Conservation (phyloP, 2,888 invertebrate species). For the Sepioteuthis lessoniana region DNA sequence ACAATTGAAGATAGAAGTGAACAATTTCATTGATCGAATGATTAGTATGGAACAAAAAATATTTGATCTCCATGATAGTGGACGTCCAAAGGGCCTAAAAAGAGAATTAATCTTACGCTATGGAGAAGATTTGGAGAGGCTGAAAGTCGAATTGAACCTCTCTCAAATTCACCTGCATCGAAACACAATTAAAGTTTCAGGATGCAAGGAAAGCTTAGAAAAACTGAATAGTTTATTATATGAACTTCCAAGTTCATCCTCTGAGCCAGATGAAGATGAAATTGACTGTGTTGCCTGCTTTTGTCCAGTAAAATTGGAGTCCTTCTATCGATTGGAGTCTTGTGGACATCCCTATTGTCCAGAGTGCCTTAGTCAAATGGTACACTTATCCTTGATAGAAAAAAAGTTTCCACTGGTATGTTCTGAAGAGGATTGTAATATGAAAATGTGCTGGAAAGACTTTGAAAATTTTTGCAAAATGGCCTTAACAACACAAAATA, state of each 20-base stretch:
- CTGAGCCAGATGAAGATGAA: not conserved
- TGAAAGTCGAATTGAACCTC: slow-evolving; percentile 57
- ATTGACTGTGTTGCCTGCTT: slow-evolving; percentile 68
- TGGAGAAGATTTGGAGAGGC: slow-evolving; percentile 55
- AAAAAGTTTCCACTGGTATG: slow-evolving; percentile 65
- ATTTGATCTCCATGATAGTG: slow-evolving; percentile 54
- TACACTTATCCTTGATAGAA: slow-evolving; percentile 56
- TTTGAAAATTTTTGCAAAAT: slow-evolving; percentile 53
- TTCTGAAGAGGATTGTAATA: slow-evolving; percentile 60
- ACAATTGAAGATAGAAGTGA: slow-evolving; percentile 52
- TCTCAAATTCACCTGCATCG: slow-evolving; percentile 54
- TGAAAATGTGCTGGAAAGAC: slow-evolving; percentile 60
- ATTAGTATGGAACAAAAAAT: slow-evolving; percentile 39
- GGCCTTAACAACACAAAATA: slow-evolving; percentile 52
- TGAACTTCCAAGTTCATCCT: not conserved
- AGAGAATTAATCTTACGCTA: slow-evolving; percentile 60
- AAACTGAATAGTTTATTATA: slow-evolving; percentile 53
- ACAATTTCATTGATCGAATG: slow-evolving; percentile 51
- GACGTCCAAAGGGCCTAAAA: slow-evolving; percentile 62
- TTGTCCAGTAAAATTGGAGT: slow-evolving; percentile 59
- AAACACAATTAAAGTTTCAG: slow-evolving; percentile 51
- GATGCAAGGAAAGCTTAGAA: slow-evolving; percentile 53
- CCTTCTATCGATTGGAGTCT: slow-evolving; percentile 64
- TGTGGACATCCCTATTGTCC: slow-evolving; percentile 71
- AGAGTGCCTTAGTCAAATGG: slow-evolving; percentile 59